Conservation (phyloP, 1,140 invertebrate species). For the Hycleus cichorii region DNA sequence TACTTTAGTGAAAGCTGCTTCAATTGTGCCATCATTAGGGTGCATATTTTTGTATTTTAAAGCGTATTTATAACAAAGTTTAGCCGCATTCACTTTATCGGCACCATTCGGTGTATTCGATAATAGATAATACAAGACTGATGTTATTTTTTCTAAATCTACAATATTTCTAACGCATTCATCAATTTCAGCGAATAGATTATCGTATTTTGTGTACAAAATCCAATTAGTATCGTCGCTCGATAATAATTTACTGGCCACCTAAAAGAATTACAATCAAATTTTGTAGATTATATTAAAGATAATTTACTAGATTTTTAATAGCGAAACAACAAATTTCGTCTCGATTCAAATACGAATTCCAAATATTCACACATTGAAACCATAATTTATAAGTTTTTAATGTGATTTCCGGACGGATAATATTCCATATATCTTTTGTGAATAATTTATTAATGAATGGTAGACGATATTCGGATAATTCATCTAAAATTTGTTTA, state of each 20-base stretch:
- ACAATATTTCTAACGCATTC: slow-evolving; percentile 29
- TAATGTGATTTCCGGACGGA: slow-evolving; percentile 35
- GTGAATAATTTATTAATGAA: slow-evolving; percentile 27
- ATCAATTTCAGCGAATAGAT: slow-evolving; percentile 29
- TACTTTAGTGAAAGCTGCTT: slow-evolving; percentile 25
- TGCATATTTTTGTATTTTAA: slow-evolving; percentile 17
- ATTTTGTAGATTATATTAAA: neutral
- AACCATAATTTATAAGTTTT: slow-evolving; percentile 35
- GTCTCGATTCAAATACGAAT: slow-evolving; percentile 22
- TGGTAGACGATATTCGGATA: slow-evolving; percentile 32
- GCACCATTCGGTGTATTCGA: slow-evolving; percentile 28
- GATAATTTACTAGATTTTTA: slow-evolving; percentile 22
- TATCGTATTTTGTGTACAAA: slow-evolving; percentile 24
- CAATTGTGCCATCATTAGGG: slow-evolving; percentile 5
- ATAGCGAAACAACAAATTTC: slow-evolving; percentile 35
- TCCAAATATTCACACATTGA: slow-evolving; percentile 18
- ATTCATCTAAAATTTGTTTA: slow-evolving; percentile 22
- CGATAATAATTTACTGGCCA: slow-evolving; percentile 17
- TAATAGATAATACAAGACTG: slow-evolving; percentile 31
- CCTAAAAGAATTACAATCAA: neutral
- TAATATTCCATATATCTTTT: slow-evolving; percentile 32
- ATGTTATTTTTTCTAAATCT: slow-evolving; percentile 30
- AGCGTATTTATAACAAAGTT: slow-evolving; percentile 33
- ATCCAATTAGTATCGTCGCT: slow-evolving; percentile 20
- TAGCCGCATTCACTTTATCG: slow-evolving; percentile 31